Evolutionary conservation across 2,113 vertebrate species (phyloP).

Genomic region (Micronycteris hirsuta): DNA sequence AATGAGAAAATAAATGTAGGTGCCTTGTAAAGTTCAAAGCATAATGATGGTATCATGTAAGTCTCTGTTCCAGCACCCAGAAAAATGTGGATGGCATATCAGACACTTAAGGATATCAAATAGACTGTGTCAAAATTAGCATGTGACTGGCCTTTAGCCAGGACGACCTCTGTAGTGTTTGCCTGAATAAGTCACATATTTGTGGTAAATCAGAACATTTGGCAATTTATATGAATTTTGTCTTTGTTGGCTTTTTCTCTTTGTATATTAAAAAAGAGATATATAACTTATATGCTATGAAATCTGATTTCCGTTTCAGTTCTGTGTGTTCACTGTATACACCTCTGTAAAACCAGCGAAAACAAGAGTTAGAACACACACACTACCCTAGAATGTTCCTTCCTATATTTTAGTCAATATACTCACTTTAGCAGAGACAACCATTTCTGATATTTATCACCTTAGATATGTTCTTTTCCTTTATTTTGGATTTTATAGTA

Average conservation of each 20-base stretch:
- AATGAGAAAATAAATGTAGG: not conserved
- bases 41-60: not conserved
- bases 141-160: not conserved
- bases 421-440: not conserved
- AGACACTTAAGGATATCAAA: not conserved
- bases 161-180: not conserved
- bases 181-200: not conserved
- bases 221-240: not conserved
- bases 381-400: not conserved
- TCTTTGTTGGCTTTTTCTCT: not conserved
- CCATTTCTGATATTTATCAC: not conserved
- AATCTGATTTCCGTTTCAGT: not conserved
- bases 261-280: not conserved
- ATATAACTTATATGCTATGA: not conserved
- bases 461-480: not conserved
- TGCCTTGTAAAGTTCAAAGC: not conserved
- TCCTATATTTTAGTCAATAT: not conserved
- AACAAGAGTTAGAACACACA: not conserved
- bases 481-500: not conserved
- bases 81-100: not conserved
- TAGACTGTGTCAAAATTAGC: not conserved
- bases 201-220: not conserved
- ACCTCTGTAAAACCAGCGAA: not conserved
- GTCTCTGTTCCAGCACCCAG: not conserved
- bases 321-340: not conserved